Percentiles rank a stretch among this genome's conserved stretches.
phyloP scores from a whole-genome alignment of 1,140 invertebrate species.

The Carcinoscorpius rotundicauda region DNA sequence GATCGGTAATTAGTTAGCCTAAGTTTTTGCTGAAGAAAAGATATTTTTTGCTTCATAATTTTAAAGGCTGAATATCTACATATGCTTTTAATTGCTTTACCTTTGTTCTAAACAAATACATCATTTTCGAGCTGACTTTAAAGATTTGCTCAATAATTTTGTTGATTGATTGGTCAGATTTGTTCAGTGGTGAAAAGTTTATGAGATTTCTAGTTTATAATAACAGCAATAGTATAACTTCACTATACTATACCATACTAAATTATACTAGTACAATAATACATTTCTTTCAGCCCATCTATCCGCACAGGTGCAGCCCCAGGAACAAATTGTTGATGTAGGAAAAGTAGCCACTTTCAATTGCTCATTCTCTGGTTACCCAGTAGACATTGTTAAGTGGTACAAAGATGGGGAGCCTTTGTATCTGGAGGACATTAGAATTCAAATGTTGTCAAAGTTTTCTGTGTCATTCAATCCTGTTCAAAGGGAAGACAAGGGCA shows the following conservation, averaged over 20 bases:
- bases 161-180: no score
- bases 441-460: constrained; percentile 11
- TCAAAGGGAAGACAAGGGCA: constrained; percentile 43
- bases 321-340: constrained; percentile 34
- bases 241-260: constrained; percentile 3
- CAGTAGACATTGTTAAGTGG: constrained; percentile 26
- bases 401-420: constrained; percentile 23
- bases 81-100: no score
- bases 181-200: no score
- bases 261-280: background rate
- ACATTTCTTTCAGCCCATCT: constrained; percentile 30
- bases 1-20: no score
- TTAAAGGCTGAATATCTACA: no score
- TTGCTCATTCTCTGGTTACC: constrained; percentile 35
- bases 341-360: constrained; percentile 34
- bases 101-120: no score
- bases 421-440: constrained; percentile 15
- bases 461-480: constrained; percentile 27
- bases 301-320: constrained; percentile 32
- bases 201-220: no score
- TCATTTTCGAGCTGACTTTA: no score
- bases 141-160: no score
- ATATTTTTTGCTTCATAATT: no score
- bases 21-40: no score
- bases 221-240: no score